These are phyloP conservation scores for Hirtodrosophila histrioides DNA, from an alignment of 2,888 invertebrate species.

Conservation along the genomic window DNA sequence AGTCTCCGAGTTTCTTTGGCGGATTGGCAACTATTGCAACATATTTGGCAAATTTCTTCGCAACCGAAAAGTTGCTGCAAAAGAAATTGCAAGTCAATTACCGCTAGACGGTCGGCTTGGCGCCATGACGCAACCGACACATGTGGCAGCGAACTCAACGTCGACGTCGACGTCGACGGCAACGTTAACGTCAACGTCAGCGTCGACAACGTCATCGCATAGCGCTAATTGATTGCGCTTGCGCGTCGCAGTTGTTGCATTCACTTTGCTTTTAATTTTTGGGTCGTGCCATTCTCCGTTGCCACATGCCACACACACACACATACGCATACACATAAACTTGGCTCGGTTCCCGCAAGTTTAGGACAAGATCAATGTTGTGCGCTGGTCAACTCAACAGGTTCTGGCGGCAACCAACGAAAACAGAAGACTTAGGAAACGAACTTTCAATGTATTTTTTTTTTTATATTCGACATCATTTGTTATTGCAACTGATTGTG, in stretches of 20 bases:
- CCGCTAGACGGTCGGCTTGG: conserved; percentile 73
- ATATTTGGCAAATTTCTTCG: conserved; percentile 72
- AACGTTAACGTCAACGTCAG: conserved; percentile 14
- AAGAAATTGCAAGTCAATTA: conserved; percentile 81
- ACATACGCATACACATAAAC: conserved; percentile 4
- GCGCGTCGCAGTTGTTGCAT: conserved; percentile 65
- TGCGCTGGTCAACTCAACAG: conserved; percentile 63
- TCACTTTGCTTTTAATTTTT: conserved; percentile 70
- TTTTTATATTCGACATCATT: conserved; percentile 26
- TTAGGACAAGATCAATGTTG: conserved; percentile 80
- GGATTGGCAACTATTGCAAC: conserved; percentile 53
- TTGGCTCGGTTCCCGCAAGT: conserved; percentile 35
- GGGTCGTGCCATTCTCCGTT: conserved; percentile 74
- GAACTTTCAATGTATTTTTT: conserved; percentile 64
- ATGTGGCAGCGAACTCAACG: conserved; percentile 61
- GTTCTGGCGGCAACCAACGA: conserved; percentile 54
- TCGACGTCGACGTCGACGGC: conserved; percentile 8
- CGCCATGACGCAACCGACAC: conserved; percentile 75
- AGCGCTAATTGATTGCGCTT: conserved; percentile 77
- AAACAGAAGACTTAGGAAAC: conserved; percentile 67
- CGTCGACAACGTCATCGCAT: conserved; percentile 54
- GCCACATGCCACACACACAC: conserved; percentile 38
- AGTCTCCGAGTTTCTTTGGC: conserved; percentile 22
- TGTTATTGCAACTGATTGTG: conserved; percentile 58
- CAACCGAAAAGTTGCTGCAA: conserved; percentile 72